Evolutionary conservation across 2,797 vertebrate species (phyloP), one percentile per base, ranked within the genome.

Genomic region (Acanthurus tractus): DNA sequence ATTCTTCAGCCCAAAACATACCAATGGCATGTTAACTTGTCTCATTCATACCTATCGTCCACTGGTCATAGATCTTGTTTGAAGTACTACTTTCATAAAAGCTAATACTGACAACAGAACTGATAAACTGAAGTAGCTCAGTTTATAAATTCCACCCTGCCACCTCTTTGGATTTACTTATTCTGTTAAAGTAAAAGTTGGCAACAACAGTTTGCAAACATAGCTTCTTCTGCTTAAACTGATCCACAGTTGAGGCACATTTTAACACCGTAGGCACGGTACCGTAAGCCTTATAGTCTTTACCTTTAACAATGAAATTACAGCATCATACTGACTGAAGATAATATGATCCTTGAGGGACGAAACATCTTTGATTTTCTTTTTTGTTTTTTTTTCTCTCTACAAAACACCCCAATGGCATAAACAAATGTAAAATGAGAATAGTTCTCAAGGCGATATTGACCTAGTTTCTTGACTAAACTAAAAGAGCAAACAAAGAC

Each of bases 181-280:
- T 49, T 77, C 66, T 65, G 70, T 59, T 75, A 20, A 56, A 66
- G 74, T 56, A 68, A 61, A 83, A 44, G 72, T 52, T 82, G 25
- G 48, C 40, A 80, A 73, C 40, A 71, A 29, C 23, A 67, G 70
- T 74, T 20, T 55, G 63, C 55, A 78, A 85, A 85, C 22, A 54
- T 73, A 68, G 78, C 69, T 82, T 81, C 18, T 82, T 73, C 62
- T 56, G 73, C 86, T 72, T 84, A 57, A 89, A 93, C 87, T 72
- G 73, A 86, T 91, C 87, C 79, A 90, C 85, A 89, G 88, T 83
- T 79, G 73, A 87, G 86, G 81, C 78, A 88, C 63, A 63, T 82
- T 70, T 66, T 62, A 70, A 83, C 46, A 71, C 42, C 77, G 4
- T 29, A 84, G 79, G 75, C 72, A 67, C 17, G 69, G 86, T 90